phyloP scores from a whole-genome alignment of 1,140 invertebrate species.

The Drosophila funebris region DNA sequence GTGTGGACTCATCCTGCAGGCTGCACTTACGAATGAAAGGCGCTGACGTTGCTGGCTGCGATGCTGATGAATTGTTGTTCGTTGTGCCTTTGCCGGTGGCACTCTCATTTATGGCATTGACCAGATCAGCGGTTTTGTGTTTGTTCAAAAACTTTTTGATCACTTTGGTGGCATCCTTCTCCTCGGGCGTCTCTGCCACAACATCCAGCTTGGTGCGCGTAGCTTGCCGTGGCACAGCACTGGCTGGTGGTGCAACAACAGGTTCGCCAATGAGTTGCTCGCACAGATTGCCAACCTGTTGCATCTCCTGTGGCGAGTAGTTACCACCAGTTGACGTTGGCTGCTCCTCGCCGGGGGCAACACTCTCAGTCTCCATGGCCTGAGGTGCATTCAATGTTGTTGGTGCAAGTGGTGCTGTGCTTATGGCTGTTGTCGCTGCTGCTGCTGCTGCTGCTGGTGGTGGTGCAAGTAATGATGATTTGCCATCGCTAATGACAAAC shows the following conservation, averaged over 20 bases:
- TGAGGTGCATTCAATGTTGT: conserved; percentile 1
- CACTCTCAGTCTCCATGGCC: conserved; percentile 77
- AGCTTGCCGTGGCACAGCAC: conserved; percentile 48
- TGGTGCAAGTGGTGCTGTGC: conserved; percentile 6
- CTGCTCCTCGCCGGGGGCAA: conserved; percentile 23
- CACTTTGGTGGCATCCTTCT: conserved; percentile 76
- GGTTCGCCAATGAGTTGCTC: conserved; percentile 60
- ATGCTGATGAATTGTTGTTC: not conserved
- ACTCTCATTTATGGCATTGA: conserved; percentile 77
- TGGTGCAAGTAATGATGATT: conserved; percentile 28
- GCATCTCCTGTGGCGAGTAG: conserved; percentile 80
- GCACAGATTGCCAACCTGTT: conserved; percentile 73
- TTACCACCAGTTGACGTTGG: conserved; percentile 37
- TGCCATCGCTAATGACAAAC: conserved; percentile 58
- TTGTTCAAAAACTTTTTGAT: conserved; percentile 82
- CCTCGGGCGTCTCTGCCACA: conserved; percentile 67
- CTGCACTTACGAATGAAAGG: conserved; percentile 78
- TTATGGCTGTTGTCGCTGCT: no score
- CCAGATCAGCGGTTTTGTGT: conserved; percentile 80
- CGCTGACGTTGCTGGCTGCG: conserved; percentile 16
- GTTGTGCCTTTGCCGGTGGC: conserved; percentile 38
- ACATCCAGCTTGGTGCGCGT: conserved; percentile 67
- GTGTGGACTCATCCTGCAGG: conserved; percentile 82
- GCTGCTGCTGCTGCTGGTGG: conserved; percentile 2
- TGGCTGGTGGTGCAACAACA: not conserved